Evolutionary conservation across 2,113 vertebrate genomes (phyloP), one percentile per base, ranked within the genome.

Genomic region (Hydropotes inermis): DNA sequence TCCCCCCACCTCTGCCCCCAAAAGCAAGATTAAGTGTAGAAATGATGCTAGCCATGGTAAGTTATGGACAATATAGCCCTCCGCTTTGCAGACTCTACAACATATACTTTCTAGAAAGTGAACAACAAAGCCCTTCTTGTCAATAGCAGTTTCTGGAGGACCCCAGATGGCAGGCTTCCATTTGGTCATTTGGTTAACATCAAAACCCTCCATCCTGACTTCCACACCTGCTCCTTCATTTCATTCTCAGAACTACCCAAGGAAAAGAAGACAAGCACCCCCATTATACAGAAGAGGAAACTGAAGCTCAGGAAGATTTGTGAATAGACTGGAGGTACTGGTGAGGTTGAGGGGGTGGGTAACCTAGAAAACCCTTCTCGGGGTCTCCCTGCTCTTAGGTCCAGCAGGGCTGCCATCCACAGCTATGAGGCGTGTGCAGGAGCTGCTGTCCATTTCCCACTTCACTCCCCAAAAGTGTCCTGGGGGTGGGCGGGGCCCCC

Each of bases 181-280:
- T 97, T 95, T 85, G 96, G 93, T 90, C 91, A 21, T 79, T 50
- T 47, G 58, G 78, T 43, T 64, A 39, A 87, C 92, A 96, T 95
- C 61, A 85, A 96, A 94, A 81, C 74, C 52, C n/a, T 70, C 76
- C 67, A 36, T 45, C 78, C 39, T 19, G 30, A 54, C 58, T 79
- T 81, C 87, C 25, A 81, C 57, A 90, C 83, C 87, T 95, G 94
- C 70, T 92, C n/a, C 78, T 76, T 95, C 81, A 81, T 36, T 81
- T 57, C 55, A n/a, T 90, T 76, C 61, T 60, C 64, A 39, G 55
- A 54, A 43, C 21, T 25, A n/a, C 58, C 64, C 0, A 1, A 92
- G 52, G 92, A n/a, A 91, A n/a, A 61, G 15, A 28, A 23, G 47
- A 54, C 43, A 52, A 55, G 50, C 27, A 30, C 39, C 7, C 60